Percentiles rank a stretch among this genome's conserved stretches.
Conservation (phyloP, 2,113 vertebrate species). For the Onychostoma macrolepis region DNA sequence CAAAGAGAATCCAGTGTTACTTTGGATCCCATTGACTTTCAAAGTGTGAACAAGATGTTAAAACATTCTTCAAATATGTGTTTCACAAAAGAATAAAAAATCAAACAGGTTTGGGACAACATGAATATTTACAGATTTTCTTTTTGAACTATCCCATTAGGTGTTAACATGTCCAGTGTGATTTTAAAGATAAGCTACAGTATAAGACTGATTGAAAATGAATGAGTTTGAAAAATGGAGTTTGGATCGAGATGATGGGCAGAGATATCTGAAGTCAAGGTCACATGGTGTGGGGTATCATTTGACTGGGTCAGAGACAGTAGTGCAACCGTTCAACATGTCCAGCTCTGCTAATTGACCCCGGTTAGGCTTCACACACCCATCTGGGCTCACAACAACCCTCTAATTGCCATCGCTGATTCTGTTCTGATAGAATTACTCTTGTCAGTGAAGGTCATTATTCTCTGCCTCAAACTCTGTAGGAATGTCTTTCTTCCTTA, state of each 20-base stretch:
- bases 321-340: conserved; percentile 61
- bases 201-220: not conserved
- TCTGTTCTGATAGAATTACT: conserved; percentile 76
- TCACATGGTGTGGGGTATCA: conserved; percentile 53
- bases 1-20: too few species aligned
- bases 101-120: too few species aligned
- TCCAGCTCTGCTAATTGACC: conserved; percentile 73
- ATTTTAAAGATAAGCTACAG: not conserved
- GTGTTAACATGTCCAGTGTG: not conserved
- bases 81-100: too few species aligned
- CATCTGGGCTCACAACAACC: conserved; percentile 68
- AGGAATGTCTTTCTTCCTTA: conserved; percentile 51
- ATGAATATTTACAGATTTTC: too few species aligned
- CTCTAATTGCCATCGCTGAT: conserved; percentile 75
- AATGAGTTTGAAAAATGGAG: not conserved
- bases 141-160: not conserved
- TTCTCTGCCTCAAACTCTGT: conserved; percentile 66
- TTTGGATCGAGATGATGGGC: not conserved
- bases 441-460: conserved; percentile 76
- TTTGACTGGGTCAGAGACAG: conserved; percentile 57
- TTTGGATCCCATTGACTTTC: not conserved
- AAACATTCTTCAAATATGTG: not conserved
- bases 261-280: conserved; percentile 1
- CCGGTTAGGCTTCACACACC: conserved; percentile 69
- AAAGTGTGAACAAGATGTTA: not conserved